Percentiles rank a stretch among this genome's conserved stretches.
phyloP scores from a whole-genome alignment of 2,797 vertebrate species.

The Simalia tracyae region DNA sequence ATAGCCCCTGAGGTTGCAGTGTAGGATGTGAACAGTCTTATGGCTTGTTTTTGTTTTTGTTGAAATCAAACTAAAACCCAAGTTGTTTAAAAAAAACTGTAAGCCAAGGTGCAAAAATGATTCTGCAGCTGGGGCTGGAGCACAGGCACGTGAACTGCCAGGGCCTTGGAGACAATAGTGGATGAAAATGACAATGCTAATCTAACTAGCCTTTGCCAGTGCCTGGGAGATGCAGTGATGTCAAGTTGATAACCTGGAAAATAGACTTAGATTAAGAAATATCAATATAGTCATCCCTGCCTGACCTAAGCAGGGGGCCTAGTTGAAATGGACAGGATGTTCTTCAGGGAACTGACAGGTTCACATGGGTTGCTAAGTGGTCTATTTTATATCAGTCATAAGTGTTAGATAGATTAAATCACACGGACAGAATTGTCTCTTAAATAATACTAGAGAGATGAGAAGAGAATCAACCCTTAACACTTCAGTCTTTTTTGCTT shows the following conservation, averaged over 20 bases:
- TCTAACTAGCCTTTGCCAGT: constrained; percentile 1
- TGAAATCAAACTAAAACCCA: not conserved
- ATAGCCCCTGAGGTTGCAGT: not conserved
- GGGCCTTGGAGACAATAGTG: constrained; percentile 16
- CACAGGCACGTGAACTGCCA: not conserved
- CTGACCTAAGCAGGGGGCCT: constrained; percentile 58
- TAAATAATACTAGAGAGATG: not conserved
- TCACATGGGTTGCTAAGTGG: constrained; percentile 65
- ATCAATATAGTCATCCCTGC: constrained; percentile 64
- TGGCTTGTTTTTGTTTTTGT: not conserved
- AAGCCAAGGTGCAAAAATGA: not conserved
- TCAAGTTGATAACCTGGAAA: constrained; percentile 67
- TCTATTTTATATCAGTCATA: constrained; percentile 38
- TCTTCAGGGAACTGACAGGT: constrained; percentile 65
- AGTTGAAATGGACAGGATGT: constrained; percentile 59
- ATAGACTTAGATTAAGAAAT: constrained; percentile 69
- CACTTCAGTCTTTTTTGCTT: not conserved
- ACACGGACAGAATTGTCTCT: not conserved
- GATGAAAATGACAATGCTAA: not conserved
- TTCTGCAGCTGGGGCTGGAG: not conserved
- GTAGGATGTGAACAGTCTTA: not conserved
- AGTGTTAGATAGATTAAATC: constrained; percentile 32
- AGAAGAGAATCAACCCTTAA: not conserved
- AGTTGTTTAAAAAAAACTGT: not conserved
- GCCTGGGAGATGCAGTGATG: constrained; percentile 55